A percentile compares a stretch with the other conserved stretches of the same genome.
These are phyloP conservation scores for Muscicapa striata DNA, from an alignment of 2,797 vertebrate genomes.

Conservation along the genomic window DNA sequence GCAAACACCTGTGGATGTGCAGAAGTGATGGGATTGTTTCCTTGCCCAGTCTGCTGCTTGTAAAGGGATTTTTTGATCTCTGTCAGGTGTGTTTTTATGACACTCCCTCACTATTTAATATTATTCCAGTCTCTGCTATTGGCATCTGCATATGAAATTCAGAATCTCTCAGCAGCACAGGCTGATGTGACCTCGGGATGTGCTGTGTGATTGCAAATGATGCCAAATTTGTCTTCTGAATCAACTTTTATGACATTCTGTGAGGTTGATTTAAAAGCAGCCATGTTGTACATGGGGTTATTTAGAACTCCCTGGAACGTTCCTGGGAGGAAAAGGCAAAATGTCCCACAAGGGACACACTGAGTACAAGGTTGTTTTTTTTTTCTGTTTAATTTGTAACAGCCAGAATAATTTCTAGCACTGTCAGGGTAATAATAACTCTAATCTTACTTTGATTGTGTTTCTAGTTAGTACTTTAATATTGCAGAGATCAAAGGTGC, in stretches of 20 bases:
- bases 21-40: neutral
- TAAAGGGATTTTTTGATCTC: neutral
- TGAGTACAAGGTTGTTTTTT: too few species aligned
- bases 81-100: neutral
- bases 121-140: neutral
- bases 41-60: neutral
- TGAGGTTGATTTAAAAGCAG: neutral
- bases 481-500: neutral
- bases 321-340: neutral
- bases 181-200: conserved; percentile 17
- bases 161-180: neutral
- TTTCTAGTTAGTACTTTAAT: neutral
- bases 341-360: neutral
- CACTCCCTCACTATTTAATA: neutral
- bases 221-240: conserved; percentile 12
- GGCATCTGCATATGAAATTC: conserved; percentile 33
- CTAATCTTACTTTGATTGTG: neutral
- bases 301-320: neutral
- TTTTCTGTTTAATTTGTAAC: neutral
- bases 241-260: neutral
- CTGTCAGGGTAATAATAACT: neutral
- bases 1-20: neutral
- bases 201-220: neutral
- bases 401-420: neutral
- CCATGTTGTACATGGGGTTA: neutral